Conservation (phyloP, 2,113 vertebrate species). For the Hippocampus comes region DNA sequence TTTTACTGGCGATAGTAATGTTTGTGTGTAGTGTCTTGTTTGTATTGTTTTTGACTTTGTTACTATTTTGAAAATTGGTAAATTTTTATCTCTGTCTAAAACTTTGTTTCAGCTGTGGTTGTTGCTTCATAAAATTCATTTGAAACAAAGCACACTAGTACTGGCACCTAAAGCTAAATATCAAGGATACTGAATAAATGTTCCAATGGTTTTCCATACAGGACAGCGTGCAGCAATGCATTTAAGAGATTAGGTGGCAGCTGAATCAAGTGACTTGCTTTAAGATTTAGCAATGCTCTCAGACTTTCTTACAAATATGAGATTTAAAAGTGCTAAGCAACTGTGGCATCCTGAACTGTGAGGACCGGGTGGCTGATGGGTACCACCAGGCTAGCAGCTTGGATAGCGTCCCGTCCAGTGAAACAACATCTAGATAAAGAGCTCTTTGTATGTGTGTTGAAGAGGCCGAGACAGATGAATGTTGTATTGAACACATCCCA, state of each 20-base stretch:
- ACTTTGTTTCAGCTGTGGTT: neutral
- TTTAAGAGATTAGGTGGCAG: constrained; percentile 43
- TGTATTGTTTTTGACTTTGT: too few relatives aligned
- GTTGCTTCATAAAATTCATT: neutral
- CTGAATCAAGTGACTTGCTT: constrained; percentile 6
- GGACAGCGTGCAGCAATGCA: constrained; percentile 15
- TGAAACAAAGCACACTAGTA: neutral
- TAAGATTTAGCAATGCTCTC: constrained; percentile 6
- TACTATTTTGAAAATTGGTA: too few relatives aligned
- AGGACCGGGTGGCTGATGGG: constrained; percentile 27
- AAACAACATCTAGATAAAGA: constrained; percentile 70
- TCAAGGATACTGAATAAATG: neutral
- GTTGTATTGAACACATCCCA: constrained; percentile 59
- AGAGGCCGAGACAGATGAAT: constrained; percentile 51
- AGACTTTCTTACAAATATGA: neutral
- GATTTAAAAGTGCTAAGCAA: neutral
- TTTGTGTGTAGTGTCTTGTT: too few relatives aligned
- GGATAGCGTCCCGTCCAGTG: constrained; percentile 54
- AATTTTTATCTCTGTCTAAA: too few relatives aligned
- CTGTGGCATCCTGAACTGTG: neutral
- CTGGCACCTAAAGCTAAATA: neutral
- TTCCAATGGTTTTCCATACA: neutral
- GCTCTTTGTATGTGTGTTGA: constrained; percentile 62
- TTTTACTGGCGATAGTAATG: too few relatives aligned
- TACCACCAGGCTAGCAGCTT: constrained; percentile 44